These are phyloP conservation scores for Mus spicilegus DNA, from an alignment of 2,113 vertebrate genomes.

Conservation along the genomic window DNA sequence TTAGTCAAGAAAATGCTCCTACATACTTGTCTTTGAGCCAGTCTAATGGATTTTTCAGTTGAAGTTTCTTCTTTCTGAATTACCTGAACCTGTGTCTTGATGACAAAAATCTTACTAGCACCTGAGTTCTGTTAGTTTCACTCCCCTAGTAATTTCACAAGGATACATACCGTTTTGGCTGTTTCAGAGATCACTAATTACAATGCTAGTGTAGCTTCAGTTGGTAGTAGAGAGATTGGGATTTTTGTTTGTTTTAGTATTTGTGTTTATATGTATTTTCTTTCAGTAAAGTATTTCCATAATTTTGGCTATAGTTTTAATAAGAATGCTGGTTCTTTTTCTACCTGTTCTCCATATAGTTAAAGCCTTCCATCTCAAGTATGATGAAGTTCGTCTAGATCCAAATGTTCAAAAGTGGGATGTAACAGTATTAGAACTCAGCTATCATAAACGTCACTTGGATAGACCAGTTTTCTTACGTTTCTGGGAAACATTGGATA, in stretches of 20 bases:
- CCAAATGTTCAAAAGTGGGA: slow-evolving; percentile 99
- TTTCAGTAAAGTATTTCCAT: neutral
- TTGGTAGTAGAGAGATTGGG: neutral
- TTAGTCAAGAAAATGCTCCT: neutral
- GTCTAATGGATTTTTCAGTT: neutral
- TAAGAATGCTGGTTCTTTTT: slow-evolving; percentile 28
- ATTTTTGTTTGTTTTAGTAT: neutral
- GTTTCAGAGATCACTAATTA: slow-evolving; percentile 32
- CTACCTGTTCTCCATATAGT: slow-evolving; percentile 85
- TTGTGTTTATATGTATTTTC: slow-evolving; percentile 47
- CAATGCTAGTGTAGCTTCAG: slow-evolving; percentile 11
- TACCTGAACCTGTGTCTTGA: neutral
- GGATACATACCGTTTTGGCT: neutral
- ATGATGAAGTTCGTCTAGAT: slow-evolving; percentile 96
- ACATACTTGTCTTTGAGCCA: neutral
- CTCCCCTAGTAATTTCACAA: neutral
- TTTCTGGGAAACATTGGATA: slow-evolving; percentile 99
- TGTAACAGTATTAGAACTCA: slow-evolving; percentile 97
- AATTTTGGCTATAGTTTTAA: slow-evolving; percentile 21
- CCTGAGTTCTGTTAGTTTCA: neutral
- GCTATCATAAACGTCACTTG: slow-evolving; percentile 97
- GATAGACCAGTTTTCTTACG: slow-evolving; percentile 97
- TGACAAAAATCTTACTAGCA: neutral
- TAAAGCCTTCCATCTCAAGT: slow-evolving; percentile 99
- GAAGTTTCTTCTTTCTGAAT: neutral